These are phyloP conservation scores for Oryctolagus cuniculus DNA, from an alignment of 2,113 vertebrate species.

Conservation along the genomic window DNA sequence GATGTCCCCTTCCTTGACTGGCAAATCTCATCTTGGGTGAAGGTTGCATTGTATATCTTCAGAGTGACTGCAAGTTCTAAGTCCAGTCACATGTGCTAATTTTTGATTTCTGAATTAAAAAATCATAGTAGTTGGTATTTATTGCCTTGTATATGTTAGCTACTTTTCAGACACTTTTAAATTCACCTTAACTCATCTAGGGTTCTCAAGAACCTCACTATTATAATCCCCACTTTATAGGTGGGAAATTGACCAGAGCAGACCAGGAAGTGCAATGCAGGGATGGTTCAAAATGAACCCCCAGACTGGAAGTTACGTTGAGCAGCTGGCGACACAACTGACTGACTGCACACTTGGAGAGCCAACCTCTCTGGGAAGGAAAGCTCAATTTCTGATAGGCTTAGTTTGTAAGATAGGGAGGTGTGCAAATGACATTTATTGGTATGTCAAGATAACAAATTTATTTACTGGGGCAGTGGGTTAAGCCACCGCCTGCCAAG, in stretches of 20 bases:
- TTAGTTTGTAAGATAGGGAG: background rate
- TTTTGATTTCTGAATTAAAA: constrained; percentile 27
- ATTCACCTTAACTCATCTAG: background rate
- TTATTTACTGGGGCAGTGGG: background rate
- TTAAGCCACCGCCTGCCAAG: too few relatives aligned
- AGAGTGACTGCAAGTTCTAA: background rate
- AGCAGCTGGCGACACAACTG: background rate
- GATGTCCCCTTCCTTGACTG: background rate
- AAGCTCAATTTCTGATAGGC: background rate
- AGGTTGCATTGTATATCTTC: background rate
- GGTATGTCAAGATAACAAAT: background rate
- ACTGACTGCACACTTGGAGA: background rate
- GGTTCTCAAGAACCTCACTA: background rate
- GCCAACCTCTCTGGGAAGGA: background rate
- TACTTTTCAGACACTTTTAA: background rate
- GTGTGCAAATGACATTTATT: background rate
- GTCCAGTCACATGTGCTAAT: background rate
- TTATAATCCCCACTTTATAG: background rate
- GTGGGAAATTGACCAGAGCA: background rate
- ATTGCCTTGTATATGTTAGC: background rate
- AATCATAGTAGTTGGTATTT: background rate
- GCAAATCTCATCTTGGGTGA: background rate
- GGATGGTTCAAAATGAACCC: background rate
- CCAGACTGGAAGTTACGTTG: background rate
- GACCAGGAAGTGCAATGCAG: background rate